These are phyloP conservation scores for Chrysaora quinquecirrha DNA, from an alignment of 30 jellyfish, hydroid and myxozoan species.

Conservation along the genomic window DNA sequence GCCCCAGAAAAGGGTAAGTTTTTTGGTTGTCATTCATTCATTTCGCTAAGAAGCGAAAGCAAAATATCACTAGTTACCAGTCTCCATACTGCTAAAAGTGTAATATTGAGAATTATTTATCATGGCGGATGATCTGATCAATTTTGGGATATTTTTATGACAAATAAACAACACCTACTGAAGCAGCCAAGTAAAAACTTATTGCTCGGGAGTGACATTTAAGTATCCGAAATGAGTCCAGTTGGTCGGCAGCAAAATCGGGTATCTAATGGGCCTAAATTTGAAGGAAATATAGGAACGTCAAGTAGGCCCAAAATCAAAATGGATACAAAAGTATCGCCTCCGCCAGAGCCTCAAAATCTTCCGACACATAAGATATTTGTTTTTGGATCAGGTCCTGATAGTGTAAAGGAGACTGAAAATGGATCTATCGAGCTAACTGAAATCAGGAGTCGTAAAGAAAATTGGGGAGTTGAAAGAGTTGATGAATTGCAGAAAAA, in stretches of 20 bases:
- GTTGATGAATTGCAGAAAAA: conserved; percentile 13
- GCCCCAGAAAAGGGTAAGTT: too few relatives aligned
- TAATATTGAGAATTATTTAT: too few relatives aligned
- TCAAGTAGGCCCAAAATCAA: neutral
- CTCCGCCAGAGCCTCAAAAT: conserved; percentile 37
- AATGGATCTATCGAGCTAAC: conserved; percentile 47
- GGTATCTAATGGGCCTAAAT: neutral
- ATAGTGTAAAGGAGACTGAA: conserved; percentile 26
- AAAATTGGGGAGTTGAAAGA: neutral
- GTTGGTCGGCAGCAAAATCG: neutral
- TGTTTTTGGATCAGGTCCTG: conserved; percentile 27
- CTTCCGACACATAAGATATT: conserved; percentile 22
- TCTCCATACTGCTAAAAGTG: too few relatives aligned
- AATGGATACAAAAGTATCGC: conserved; percentile 6
- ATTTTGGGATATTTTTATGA: too few relatives aligned
- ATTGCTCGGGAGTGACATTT: too few relatives aligned
- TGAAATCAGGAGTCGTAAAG: conserved; percentile 55
- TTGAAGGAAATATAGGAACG: too few relatives aligned
- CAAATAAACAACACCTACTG: too few relatives aligned
- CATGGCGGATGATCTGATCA: too few relatives aligned
- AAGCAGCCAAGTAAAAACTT: too few relatives aligned
- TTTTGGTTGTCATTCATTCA: too few relatives aligned
- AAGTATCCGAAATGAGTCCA: conserved; percentile 1
- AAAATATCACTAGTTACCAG: too few relatives aligned
- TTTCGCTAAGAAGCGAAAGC: too few relatives aligned